Percentiles rank a stretch among this genome's conserved stretches.
Conservation (phyloP, 2,797 vertebrate species). For the Aldrovandia affinis region DNA sequence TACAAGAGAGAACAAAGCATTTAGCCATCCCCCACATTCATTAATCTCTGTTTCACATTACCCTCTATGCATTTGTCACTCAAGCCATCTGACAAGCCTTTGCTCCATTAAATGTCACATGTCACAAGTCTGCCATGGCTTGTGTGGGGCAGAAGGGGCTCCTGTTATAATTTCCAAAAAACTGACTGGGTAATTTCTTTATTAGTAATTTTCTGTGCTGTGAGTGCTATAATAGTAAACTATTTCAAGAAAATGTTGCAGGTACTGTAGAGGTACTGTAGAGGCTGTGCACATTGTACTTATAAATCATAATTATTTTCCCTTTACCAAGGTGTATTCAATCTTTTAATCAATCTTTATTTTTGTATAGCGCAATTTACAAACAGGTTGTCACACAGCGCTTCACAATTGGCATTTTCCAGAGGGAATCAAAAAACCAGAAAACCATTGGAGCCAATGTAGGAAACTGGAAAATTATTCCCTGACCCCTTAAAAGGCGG, state of each 20-base stretch:
- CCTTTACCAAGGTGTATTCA: no score
- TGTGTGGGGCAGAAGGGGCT: neutral
- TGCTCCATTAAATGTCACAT: neutral
- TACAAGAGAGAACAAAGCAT: neutral
- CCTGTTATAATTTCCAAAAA: no score
- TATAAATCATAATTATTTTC: neutral
- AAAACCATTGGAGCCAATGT: no score
- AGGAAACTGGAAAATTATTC: no score
- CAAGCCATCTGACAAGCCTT: neutral
- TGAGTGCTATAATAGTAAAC: neutral
- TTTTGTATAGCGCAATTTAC: no score
- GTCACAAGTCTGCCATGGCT: neutral
- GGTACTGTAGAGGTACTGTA: neutral
- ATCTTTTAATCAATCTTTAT: no score
- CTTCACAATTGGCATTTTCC: no score
- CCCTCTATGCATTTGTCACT: neutral
- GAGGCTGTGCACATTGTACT: neutral
- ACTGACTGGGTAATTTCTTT: no score
- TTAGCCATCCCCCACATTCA: neutral
- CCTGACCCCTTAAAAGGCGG: no score
- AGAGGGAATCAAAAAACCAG: no score
- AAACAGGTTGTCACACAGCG: no score
- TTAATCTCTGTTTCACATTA: neutral
- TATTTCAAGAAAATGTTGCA: neutral
- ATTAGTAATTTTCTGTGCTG: neutral